Percentiles rank a stretch among this genome's conserved stretches.
These are phyloP conservation scores for Caretta caretta DNA, from an alignment of 2,113 vertebrate genomes.

Conservation along the genomic window DNA sequence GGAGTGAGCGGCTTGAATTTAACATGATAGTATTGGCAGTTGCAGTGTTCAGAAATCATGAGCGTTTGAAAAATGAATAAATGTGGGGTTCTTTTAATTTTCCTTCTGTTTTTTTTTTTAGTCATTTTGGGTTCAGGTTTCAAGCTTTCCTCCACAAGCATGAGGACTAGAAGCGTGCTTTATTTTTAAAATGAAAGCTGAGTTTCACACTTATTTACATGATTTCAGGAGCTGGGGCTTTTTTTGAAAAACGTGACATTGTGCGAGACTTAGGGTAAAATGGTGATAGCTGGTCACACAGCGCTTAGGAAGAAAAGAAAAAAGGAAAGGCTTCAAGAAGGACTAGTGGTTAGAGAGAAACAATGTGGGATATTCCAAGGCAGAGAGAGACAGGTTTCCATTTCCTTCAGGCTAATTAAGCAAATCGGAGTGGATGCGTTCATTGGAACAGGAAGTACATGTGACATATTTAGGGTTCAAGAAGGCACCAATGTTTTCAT, in stretches of 20 bases:
- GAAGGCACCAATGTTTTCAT: not conserved
- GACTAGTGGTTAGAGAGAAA: not conserved
- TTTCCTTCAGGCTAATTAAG: not conserved
- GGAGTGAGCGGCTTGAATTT: not conserved
- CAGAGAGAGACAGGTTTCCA: not conserved
- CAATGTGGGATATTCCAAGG: not conserved
- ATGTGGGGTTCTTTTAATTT: rapidly evolving
- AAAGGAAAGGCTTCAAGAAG: not conserved
- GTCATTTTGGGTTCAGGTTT: not conserved
- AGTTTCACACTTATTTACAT: not conserved
- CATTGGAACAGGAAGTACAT: not conserved
- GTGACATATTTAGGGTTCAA: not conserved
- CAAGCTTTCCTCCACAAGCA: not conserved
- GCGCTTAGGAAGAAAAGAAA: not conserved
- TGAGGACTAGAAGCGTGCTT: not conserved
- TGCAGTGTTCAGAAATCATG: not conserved
- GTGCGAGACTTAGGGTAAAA: not conserved
- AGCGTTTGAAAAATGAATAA: not conserved
- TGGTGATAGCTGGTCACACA: not conserved
- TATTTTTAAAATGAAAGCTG: not conserved
- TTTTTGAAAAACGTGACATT: not conserved
- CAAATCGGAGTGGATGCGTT: not conserved
- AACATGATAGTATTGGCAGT: not conserved
- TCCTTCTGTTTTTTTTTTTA: not conserved
- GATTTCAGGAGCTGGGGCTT: not conserved